phyloP scores from a whole-genome alignment of 2,113 vertebrate species.

The Pteruthius melanotis region DNA sequence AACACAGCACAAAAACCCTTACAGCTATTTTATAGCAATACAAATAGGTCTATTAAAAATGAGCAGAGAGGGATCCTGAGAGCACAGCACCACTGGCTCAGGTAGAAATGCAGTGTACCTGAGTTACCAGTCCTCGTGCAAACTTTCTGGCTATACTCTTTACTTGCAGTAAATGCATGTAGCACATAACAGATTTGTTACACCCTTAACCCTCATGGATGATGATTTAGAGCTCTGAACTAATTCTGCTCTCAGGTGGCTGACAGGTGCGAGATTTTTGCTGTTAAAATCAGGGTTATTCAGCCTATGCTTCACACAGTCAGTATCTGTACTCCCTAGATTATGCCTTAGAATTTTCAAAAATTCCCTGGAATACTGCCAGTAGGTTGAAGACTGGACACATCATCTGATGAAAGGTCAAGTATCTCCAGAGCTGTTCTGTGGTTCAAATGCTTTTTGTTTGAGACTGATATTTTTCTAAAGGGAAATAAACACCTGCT shows the following conservation, averaged over 20 bases:
- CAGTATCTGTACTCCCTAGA: not conserved
- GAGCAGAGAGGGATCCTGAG: not conserved
- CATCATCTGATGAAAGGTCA: not conserved
- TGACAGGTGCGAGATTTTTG: not conserved
- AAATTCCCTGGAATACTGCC: not conserved
- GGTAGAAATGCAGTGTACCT: not conserved
- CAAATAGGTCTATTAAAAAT: not conserved
- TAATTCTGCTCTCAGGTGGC: not conserved
- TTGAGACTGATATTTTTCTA: not conserved
- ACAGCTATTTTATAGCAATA: not conserved
- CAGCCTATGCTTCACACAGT: fast-evolving
- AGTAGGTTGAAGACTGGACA: not conserved
- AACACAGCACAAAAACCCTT: not conserved
- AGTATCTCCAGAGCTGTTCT: not conserved
- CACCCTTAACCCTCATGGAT: not conserved
- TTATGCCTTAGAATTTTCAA: not conserved
- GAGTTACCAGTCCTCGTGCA: not conserved
- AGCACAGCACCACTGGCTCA: not conserved
- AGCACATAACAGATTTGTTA: not conserved
- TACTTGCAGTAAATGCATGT: not conserved
- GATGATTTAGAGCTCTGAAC: not conserved
- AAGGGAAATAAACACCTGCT: not conserved
- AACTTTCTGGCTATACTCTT: not conserved
- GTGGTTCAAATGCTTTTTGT: not conserved
- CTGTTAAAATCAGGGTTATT: not conserved